Evolutionary conservation across 2,797 vertebrate genomes (phyloP).

Genomic region (Merluccius polli): DNA sequence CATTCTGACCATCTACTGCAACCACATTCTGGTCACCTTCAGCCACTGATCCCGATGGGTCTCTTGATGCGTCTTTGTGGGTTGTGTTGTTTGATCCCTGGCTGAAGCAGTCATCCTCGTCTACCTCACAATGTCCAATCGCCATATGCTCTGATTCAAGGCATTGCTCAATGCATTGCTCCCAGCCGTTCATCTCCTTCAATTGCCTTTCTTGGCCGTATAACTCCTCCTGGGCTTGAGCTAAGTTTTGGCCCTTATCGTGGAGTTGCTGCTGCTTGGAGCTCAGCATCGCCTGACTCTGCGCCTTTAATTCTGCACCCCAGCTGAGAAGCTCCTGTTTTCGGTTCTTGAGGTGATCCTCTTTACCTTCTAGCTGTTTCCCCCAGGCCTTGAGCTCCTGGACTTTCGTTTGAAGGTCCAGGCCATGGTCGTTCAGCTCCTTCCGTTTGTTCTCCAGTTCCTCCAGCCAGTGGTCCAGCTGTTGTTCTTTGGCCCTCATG

Average conservation of each 20-base stretch:
- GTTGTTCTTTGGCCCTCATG: conserved; percentile 34
- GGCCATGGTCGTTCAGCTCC: conserved; percentile 51
- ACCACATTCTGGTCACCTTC: conserved; percentile 39
- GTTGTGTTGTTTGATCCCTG: not conserved
- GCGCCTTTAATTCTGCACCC: conserved; percentile 42
- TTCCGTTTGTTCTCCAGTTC: conserved; percentile 52
- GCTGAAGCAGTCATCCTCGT: not conserved
- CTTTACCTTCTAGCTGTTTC: conserved; percentile 51
- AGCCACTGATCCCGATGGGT: conserved; percentile 6
- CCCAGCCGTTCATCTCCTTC: conserved; percentile 18
- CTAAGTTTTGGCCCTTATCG: conserved; percentile 39
- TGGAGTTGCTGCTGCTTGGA: conserved; percentile 41
- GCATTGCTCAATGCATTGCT: not conserved
- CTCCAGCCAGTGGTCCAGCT: conserved; percentile 39
- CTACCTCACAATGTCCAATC: not conserved
- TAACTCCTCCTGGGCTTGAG: conserved; percentile 49
- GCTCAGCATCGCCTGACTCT: conserved; percentile 18
- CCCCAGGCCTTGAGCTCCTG: conserved; percentile 61
- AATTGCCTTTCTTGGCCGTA: conserved; percentile 34
- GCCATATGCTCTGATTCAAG: not conserved
- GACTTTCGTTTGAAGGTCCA: conserved; percentile 65
- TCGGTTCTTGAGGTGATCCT: conserved; percentile 37
- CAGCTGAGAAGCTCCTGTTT: conserved; percentile 47
- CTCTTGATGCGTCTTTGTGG: not conserved
- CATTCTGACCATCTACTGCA: not conserved